These are phyloP conservation scores for Thinocorus orbignyianus DNA, from an alignment of 2,113 vertebrate genomes.

Conservation along the genomic window DNA sequence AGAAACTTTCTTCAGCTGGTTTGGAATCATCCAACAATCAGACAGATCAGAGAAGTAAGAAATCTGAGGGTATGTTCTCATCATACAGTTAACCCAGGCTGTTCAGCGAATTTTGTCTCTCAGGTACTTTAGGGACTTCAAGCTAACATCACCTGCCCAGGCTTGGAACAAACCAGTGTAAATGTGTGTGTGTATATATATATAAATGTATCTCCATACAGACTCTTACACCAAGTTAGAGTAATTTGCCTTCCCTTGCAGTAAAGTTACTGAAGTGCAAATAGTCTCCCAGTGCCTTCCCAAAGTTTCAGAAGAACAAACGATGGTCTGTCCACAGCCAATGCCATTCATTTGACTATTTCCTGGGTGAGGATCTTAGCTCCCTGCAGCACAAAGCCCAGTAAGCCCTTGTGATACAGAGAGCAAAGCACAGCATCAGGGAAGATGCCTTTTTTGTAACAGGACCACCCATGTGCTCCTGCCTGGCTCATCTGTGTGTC, in stretches of 20 bases:
- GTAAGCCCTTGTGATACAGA: not conserved
- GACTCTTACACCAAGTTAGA: not conserved
- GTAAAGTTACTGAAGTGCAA: not conserved
- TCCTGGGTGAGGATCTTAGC: not conserved
- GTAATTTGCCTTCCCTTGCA: not conserved
- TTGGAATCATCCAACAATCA: not conserved
- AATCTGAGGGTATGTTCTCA: not conserved
- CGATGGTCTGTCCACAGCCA: rapidly evolving
- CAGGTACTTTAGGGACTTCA: not conserved
- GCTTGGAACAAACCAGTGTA: not conserved
- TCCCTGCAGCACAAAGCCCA: not conserved
- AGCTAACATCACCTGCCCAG: not conserved
- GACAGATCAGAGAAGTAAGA: not conserved
- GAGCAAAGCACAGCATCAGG: not conserved
- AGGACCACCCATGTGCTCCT: not conserved
- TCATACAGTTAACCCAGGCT: not conserved
- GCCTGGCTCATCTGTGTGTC: not conserved
- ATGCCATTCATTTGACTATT: not conserved
- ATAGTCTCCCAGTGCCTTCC: not conserved
- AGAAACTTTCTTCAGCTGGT: not conserved
- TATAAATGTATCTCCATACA: not conserved
- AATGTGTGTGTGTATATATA: not conserved
- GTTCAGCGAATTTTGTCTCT: not conserved
- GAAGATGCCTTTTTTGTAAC: not conserved
- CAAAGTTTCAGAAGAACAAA: not conserved